Evolutionary conservation across 2,113 vertebrate genomes (phyloP).

Genomic region (Bos taurus): DNA sequence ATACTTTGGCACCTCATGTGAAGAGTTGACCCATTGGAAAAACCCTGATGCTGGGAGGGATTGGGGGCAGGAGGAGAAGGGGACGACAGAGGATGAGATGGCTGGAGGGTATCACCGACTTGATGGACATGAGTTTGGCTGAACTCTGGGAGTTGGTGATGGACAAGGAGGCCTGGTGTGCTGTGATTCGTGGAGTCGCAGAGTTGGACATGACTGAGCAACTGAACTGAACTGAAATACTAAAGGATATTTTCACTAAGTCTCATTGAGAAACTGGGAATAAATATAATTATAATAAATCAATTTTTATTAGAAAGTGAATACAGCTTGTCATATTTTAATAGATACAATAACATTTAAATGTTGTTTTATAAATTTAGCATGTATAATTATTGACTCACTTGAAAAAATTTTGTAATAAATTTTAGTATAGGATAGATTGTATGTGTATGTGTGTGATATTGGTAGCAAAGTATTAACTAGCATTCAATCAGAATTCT

Average conservation of each 20-base stretch:
- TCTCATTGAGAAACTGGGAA: not conserved
- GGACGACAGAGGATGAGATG: no score
- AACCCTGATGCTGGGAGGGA: no score
- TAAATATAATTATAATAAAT: not conserved
- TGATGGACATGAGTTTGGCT: not conserved
- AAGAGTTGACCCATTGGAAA: no score
- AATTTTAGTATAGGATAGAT: not conserved
- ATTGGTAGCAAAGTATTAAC: not conserved
- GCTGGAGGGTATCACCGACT: not conserved
- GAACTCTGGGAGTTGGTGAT: not conserved
- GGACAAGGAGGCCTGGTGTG: not conserved
- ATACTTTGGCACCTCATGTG: no score
- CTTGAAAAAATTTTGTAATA: not conserved
- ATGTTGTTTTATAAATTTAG: not conserved
- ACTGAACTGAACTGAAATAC: not conserved
- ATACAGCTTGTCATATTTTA: not conserved
- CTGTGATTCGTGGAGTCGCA: not conserved
- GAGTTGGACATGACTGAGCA: rapidly evolving
- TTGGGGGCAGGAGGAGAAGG: no score
- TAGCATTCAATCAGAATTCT: not conserved
- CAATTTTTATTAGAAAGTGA: not conserved
- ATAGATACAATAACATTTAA: not conserved
- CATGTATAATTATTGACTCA: not conserved
- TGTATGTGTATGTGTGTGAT: not conserved
- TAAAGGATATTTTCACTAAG: not conserved